These are phyloP conservation scores for Eunapius fragilis DNA, from an alignment of 37 sponge, comb jelly and placozoan species.

Conservation along the genomic window DNA sequence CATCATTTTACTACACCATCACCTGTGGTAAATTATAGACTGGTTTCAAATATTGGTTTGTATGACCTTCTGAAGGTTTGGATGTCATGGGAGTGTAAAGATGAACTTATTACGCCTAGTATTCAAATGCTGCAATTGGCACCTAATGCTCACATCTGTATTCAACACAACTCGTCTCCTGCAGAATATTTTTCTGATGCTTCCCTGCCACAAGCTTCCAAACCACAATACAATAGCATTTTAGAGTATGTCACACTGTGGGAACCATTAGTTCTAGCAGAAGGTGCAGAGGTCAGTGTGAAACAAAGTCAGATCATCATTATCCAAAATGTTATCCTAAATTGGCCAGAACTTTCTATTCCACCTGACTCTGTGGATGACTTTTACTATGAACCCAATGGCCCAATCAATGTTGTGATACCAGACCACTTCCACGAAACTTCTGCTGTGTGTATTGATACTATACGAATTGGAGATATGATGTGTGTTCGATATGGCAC, in stretches of 20 bases:
- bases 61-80: slow-evolving; percentile 38
- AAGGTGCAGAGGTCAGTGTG: slow-evolving; percentile 57
- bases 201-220: slow-evolving; percentile 44
- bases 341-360: slow-evolving; percentile 59
- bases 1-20: background rate
- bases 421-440: slow-evolving; percentile 16
- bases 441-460: slow-evolving; percentile 20
- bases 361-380: slow-evolving; percentile 24
- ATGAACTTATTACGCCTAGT: slow-evolving; percentile 27
- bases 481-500: slow-evolving; percentile 68
- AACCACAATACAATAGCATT: slow-evolving; percentile 18
- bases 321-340: slow-evolving; percentile 44
- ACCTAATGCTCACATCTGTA: slow-evolving; percentile 47
- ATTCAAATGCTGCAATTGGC: slow-evolving; percentile 57
- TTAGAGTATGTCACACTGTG: slow-evolving; percentile 55
- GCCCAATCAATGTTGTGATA: background rate
- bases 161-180: slow-evolving; percentile 66
- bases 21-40: background rate
- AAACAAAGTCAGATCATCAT: slow-evolving; percentile 13
- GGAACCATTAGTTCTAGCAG: slow-evolving; percentile 67
- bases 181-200: slow-evolving; percentile 68
- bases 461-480: slow-evolving; percentile 51
- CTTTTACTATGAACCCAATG: slow-evolving; percentile 19
- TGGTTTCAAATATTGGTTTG: background rate
- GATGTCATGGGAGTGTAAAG: slow-evolving; percentile 40